Evolutionary conservation across 2,888 invertebrate species (phyloP).

Genomic region (Helobdella robusta): DNA sequence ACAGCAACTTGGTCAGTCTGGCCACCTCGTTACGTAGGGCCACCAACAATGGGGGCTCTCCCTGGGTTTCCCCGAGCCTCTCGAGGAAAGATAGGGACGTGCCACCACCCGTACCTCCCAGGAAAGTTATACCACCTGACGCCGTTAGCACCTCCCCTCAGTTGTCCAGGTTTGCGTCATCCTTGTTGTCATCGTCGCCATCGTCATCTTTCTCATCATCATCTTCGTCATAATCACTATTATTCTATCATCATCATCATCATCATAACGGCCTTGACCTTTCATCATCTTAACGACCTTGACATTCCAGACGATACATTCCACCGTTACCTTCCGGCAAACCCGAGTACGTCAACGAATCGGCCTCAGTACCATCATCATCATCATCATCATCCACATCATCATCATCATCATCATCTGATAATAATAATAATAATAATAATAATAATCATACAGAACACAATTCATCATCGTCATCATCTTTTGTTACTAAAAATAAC

Average conservation of each 20-base stretch:
- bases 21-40: conserved; percentile 27
- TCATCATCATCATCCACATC: not conserved
- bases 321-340: conserved; percentile 20
- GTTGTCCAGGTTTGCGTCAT: not conserved
- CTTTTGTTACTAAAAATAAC: no score
- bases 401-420: conserved; percentile 6
- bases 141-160: not conserved
- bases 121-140: conserved; percentile 38
- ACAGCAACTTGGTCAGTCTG: conserved; percentile 32
- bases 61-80: conserved; percentile 54
- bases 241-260: no score
- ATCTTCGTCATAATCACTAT: no score
- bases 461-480: no score
- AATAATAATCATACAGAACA: no score
- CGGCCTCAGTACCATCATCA: conserved; percentile 1
- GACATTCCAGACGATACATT: conserved; percentile 19
- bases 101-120: conserved; percentile 57
- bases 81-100: conserved; percentile 52
- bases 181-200: not conserved
- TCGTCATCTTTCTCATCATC: no score
- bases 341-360: conserved; percentile 24
- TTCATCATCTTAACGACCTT: no score
- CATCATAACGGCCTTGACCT: not conserved
- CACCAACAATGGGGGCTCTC: conserved; percentile 35
- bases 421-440: no score